Evolutionary conservation across 2,113 vertebrate genomes (phyloP).

Genomic region (Tetrax tetrax): DNA sequence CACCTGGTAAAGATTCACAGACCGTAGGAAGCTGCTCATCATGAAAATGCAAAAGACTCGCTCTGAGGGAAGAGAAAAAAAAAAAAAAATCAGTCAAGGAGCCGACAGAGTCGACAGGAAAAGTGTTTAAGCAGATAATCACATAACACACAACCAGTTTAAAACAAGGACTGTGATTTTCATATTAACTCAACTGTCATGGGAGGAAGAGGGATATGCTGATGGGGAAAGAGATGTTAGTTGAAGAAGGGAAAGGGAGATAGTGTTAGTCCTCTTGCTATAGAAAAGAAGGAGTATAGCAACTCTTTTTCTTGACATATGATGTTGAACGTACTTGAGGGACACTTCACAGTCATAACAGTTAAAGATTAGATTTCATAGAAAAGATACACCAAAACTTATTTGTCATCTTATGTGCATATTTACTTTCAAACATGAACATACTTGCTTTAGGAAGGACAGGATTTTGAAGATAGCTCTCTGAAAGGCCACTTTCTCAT

Average conservation of each 20-base stretch:
- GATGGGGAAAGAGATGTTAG: not conserved
- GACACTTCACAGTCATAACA: not conserved
- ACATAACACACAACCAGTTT: not conserved
- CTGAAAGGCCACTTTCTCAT: not conserved
- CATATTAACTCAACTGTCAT: not conserved
- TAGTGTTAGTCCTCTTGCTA: no score
- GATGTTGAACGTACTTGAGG: not conserved
- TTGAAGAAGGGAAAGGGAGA: not conserved
- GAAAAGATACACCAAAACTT: not conserved
- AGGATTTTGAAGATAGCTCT: not conserved
- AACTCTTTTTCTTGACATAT: not conserved
- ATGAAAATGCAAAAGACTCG: not conserved
- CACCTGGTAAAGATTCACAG: not conserved
- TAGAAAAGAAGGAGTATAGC: not conserved
- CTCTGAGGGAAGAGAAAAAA: not conserved
- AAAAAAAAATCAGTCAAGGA: not conserved
- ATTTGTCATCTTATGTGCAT: not conserved
- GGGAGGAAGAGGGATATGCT: not conserved
- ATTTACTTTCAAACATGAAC: not conserved
- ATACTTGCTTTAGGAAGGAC: not conserved
- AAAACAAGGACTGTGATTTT: not conserved
- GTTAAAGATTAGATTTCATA: not conserved
- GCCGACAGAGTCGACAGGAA: not conserved
- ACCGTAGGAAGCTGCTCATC: not conserved
- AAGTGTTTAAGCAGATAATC: not conserved